Evolutionary conservation across 1,140 invertebrate species (phyloP), one percentile per base, ranked within the genome.

Genomic region (Ips nitidus): DNA sequence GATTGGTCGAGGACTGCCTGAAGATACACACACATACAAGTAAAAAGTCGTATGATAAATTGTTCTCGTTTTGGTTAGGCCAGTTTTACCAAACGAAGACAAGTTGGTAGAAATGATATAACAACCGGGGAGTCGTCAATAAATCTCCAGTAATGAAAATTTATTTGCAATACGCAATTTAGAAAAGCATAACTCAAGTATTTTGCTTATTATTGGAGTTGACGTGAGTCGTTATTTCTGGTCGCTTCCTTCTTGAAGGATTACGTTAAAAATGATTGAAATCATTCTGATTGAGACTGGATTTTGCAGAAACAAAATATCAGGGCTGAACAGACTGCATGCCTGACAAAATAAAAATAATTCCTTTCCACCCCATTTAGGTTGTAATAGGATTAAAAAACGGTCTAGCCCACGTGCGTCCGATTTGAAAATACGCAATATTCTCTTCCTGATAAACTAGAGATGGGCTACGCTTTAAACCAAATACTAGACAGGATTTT

Each of bases 101-200:
- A 69, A 69, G 59, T 64, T 69, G 52, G 59, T 56, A 63, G 67
- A 69, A 63, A 45, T 69, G 66, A 69, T 69, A 69, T 62, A 69
- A 69, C 66, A 53, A 52, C 45, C 41, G 22, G 52, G 56, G 37
- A 4, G 41, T 55, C 41, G 37, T 52, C 47, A 6, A 69, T 69
- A 69, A 69, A 69, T 69, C 60, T 63, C 67, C 59, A 37, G 56
- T 69, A 69, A 69, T 69, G 67, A 69, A 63, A 69, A 69, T 69
- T 69, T 69, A 69, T 69, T 62, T 69, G 41, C 52, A 52, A 62
- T 69, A 62, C 58, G 57, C 60, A 69, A 69, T 69, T 69, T 69
- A 69, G 38, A 63, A 63, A 57, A 63, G 57, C 67, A 64, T 69
- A 69, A 69, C 52, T 69, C 60, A 22, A 69, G 59, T 63, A 63